phyloP scores from a whole-genome alignment of 2,888 invertebrate species.

The Yponomeuta malinellus region DNA sequence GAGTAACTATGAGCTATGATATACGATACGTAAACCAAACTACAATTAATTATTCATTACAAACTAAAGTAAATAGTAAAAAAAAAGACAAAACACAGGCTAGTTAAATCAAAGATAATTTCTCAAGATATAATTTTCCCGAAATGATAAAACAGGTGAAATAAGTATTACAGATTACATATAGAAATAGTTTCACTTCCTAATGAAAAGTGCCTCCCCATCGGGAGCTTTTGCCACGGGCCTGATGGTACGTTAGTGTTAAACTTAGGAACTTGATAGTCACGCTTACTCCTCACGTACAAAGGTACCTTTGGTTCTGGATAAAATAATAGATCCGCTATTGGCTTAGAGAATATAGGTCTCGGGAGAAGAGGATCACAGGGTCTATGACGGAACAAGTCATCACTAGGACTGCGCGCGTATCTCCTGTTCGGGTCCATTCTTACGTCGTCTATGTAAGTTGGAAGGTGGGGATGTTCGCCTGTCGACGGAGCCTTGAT shows the following conservation, averaged over 20 bases:
- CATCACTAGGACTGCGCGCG: constrained; percentile 6
- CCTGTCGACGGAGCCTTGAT: constrained; percentile 15
- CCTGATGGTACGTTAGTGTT: not conserved
- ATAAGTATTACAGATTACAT: not conserved
- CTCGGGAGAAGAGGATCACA: not conserved
- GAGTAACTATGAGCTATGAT: no score
- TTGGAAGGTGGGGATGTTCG: constrained; percentile 12
- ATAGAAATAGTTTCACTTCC: not conserved
- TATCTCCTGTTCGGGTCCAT: constrained; percentile 15
- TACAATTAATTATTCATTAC: no score
- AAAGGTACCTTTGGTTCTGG: not conserved
- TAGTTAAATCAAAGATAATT: no score
- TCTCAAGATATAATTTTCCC: no score
- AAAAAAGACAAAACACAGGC: no score
- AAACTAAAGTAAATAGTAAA: no score
- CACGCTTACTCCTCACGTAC: not conserved
- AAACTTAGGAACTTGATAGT: not conserved
- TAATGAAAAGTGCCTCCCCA: not conserved
- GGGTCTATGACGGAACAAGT: not conserved
- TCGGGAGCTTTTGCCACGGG: not conserved
- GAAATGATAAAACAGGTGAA: no score
- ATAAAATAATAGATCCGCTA: not conserved
- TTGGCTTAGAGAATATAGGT: not conserved
- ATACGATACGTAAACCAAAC: no score
- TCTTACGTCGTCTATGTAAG: constrained; percentile 14